Percentiles rank a stretch among this genome's conserved stretches.
These are phyloP conservation scores for Phalacrocorax pelagicus DNA, from an alignment of 2,113 vertebrate genomes.

Conservation along the genomic window DNA sequence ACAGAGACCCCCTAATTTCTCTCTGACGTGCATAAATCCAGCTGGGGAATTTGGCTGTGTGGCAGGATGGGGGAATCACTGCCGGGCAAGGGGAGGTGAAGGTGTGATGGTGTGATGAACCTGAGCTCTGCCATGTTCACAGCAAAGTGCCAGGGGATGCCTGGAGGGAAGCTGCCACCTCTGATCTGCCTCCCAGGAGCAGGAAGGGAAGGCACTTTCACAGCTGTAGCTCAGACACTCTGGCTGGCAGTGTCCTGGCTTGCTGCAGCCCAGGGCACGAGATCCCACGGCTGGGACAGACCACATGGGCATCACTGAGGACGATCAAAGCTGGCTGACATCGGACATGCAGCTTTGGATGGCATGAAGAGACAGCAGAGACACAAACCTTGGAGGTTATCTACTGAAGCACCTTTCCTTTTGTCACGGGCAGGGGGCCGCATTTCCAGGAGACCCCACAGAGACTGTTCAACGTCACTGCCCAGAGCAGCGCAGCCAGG, in stretches of 20 bases:
- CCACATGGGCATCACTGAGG: background rate
- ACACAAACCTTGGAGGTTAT: background rate
- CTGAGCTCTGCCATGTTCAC: background rate
- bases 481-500: rapidly evolving
- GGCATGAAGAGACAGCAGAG: background rate
- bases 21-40: background rate
- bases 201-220: rapidly evolving
- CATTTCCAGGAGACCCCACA: background rate
- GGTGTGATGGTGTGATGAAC: background rate
- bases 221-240: background rate
- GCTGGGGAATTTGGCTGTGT: background rate
- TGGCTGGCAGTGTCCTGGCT: background rate
- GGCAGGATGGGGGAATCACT: background rate
- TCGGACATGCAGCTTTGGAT: rapidly evolving
- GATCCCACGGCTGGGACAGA: background rate
- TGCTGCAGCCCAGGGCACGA: background rate
- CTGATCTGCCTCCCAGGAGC: background rate
- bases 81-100: background rate
- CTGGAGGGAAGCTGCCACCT: background rate
- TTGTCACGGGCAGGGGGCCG: background rate
- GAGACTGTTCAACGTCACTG: background rate
- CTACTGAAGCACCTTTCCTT: background rate
- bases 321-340: background rate
- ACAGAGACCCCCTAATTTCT: background rate
- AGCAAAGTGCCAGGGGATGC: background rate